Conservation (phyloP, 2,888 invertebrate genomes). For the Drosophila nigricruria region DNA sequence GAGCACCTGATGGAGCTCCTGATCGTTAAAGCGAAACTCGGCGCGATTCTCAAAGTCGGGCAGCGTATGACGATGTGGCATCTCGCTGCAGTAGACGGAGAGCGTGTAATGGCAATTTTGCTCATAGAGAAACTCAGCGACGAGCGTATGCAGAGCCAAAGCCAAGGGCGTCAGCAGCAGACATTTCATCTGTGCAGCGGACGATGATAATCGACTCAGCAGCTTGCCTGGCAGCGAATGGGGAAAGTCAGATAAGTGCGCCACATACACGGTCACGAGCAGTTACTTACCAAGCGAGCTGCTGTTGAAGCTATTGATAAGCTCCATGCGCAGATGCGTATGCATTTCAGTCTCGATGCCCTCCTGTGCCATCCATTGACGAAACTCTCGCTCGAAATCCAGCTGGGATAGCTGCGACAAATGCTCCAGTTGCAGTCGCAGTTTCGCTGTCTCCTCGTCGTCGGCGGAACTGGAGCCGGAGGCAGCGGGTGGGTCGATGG, state of each 20-base stretch:
- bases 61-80: slow-evolving; percentile 81
- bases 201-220: slow-evolving; percentile 37
- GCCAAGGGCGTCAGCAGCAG: slow-evolving; percentile 77
- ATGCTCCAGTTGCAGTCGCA: slow-evolving; percentile 72
- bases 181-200: slow-evolving; percentile 8
- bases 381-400: slow-evolving; percentile 83
- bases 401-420: slow-evolving; percentile 80
- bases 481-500: not conserved
- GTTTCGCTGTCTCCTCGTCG: slow-evolving; percentile 19
- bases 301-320: slow-evolving; percentile 82
- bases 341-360: slow-evolving; percentile 82
- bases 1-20: slow-evolving; percentile 80
- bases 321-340: slow-evolving; percentile 82
- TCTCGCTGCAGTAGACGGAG: slow-evolving; percentile 84
- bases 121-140: slow-evolving; percentile 84
- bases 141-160: slow-evolving; percentile 82
- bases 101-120: slow-evolving; percentile 84
- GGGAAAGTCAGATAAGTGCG: not conserved
- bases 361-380: slow-evolving; percentile 83
- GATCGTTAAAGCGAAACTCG: slow-evolving; percentile 80
- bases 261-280: too few relatives aligned
- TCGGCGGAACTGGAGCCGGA: not conserved
- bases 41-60: slow-evolving; percentile 80
- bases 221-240: slow-evolving; percentile 40
- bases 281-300: slow-evolving; percentile 81